These are phyloP conservation scores for Brachyhypopomus gauderio DNA, from an alignment of 2,113 vertebrate genomes.

Conservation along the genomic window DNA sequence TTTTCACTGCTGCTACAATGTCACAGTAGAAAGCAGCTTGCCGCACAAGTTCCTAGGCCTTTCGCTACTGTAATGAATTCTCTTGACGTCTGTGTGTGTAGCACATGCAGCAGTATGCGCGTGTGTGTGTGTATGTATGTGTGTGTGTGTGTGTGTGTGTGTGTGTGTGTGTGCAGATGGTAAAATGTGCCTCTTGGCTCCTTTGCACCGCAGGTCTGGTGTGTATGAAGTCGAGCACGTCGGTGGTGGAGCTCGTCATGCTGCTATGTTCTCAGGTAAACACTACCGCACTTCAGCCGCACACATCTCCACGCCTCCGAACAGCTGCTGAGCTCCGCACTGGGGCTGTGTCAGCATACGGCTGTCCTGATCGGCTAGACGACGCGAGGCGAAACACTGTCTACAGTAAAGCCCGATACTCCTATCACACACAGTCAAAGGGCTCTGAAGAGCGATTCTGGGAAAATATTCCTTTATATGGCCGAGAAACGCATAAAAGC, in stretches of 20 bases:
- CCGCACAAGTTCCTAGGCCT: background rate
- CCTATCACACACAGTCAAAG: too few relatives aligned
- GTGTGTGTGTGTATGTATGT: background rate
- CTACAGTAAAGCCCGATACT: too few relatives aligned
- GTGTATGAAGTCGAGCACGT: constrained; percentile 98
- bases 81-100: constrained; percentile 16
- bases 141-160: constrained; percentile 22
- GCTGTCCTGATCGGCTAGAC: too few relatives aligned
- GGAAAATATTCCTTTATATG: too few relatives aligned
- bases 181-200: constrained; percentile 39
- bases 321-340: too few relatives aligned
- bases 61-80: background rate
- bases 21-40: background rate
- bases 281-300: background rate
- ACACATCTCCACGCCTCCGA: too few relatives aligned
- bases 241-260: constrained; percentile 98
- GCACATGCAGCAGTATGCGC: background rate
- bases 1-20: constrained; percentile 30
- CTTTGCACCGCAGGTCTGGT: constrained; percentile 84
- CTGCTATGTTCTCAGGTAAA: constrained; percentile 97
- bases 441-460: too few relatives aligned
- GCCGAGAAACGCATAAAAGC: too few relatives aligned
- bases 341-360: too few relatives aligned
- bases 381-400: too few relatives aligned
- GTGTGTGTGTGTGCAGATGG: background rate